Base-by-base conservation (phyloP, 2,113 vertebrate species). In the Gymnocephalus cernua region DNA sequence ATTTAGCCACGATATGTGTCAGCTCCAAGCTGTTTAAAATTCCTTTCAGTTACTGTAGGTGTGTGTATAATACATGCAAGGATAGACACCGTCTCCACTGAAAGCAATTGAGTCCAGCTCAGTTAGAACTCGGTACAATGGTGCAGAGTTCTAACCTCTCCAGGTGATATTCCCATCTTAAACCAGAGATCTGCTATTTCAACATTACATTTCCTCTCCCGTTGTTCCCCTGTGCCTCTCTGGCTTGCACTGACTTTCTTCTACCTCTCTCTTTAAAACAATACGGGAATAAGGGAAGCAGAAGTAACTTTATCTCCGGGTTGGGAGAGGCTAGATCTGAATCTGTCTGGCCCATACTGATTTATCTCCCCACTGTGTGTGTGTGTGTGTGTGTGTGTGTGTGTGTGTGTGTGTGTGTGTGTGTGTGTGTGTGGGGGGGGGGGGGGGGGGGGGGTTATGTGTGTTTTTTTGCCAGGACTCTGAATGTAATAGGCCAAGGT, bases 261-360 rank as follows among this genome's bases (percentile, higher is more conserved):
- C 45, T 62, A 2, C 16, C 8, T 35, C 54, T 48, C 29, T 27
- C 3, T 21, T 44, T 6, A 45, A 29, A 56, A 51, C 45, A 65
- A 51, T 74, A 67, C 21, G n/a, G n/a, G n/a, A n/a, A n/a, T n/a
- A 75, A 70, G 50, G 59, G 21, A 44, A 56, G 50, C 19, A 56
- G 38, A 69, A 86, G 62, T 76, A 83, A 84, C 70, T 82, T 91
- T 79, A 32, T 79, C 77, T 68, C 32, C 16, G 65, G 74, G 47
- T 72, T 74, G 15, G 44, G 18, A 53, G 63, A 80, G 41, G 69
- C 64, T 69, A 54, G 54, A 70, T 83, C 79, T 86, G 74, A 78
- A 81, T 85, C 47, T 69, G 53, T 74, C 63, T 79, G 77, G 62
- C 69, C 68, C 21, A 58, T 41, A 77, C 63, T 71, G 69, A 85